Percentiles rank a stretch among this genome's conserved stretches.
Evolutionary conservation across 2,888 invertebrate species (phyloP).

Genomic region (Psococerastis gibbosa): DNA sequence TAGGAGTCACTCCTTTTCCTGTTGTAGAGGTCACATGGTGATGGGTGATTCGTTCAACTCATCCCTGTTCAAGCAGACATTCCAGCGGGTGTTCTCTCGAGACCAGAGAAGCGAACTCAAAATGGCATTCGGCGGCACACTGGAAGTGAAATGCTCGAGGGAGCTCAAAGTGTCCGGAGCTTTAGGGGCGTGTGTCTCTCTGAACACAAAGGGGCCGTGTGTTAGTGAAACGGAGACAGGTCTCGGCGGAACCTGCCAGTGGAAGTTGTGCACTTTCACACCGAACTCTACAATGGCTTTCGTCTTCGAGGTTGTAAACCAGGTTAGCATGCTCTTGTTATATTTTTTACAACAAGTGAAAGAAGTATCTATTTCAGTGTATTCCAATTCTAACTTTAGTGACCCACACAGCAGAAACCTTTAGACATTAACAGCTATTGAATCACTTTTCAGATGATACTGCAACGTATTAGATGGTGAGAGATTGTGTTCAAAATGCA

Average conservation of each 20-base stretch:
- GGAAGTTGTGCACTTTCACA: slow-evolving; percentile 92
- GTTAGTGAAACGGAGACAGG: slow-evolving; percentile 97
- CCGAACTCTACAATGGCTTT: slow-evolving; percentile 84
- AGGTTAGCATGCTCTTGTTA: slow-evolving; percentile 20
- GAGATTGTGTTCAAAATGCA: no score
- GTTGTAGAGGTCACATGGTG: slow-evolving; percentile 86
- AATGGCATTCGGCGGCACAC: slow-evolving; percentile 95
- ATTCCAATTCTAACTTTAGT: no score
- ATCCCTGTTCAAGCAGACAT: slow-evolving; percentile 96
- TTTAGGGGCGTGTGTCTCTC: slow-evolving; percentile 89
- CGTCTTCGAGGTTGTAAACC: slow-evolving; percentile 90
- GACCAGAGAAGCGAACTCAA: slow-evolving; percentile 79
- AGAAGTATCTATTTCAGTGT: slow-evolving; percentile 5
- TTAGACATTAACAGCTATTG: no score
- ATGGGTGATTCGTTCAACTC: slow-evolving; percentile 99
- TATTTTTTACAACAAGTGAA: slow-evolving; percentile 6
- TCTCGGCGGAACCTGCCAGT: slow-evolving; percentile 91
- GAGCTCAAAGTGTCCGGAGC: slow-evolving; percentile 90
- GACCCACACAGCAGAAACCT: no score
- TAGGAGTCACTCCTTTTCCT: no score
- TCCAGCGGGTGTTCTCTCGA: slow-evolving; percentile 89
- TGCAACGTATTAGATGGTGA: no score
- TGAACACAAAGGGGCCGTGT: slow-evolving; percentile 76
- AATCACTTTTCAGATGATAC: no score
- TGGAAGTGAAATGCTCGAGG: slow-evolving; percentile 92